These are phyloP conservation scores for Drosophila bipectinata DNA, from an alignment of 1,140 invertebrate genomes.

Conservation along the genomic window DNA sequence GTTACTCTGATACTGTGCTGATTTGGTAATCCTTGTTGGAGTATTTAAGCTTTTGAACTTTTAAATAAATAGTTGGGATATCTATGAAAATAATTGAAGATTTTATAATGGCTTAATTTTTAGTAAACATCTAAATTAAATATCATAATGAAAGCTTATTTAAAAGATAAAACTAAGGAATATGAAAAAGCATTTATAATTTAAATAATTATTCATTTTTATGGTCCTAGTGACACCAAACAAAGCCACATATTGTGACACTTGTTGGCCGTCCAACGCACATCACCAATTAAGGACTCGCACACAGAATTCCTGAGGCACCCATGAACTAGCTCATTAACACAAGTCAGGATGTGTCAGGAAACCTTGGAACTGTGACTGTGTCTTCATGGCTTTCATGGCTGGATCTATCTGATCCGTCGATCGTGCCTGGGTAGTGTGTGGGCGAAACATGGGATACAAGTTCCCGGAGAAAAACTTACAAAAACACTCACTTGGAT, in stretches of 20 bases:
- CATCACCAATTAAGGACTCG: slow-evolving; percentile 45
- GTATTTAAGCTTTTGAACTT: not conserved
- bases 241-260: slow-evolving; percentile 12
- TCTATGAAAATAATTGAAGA: too few species aligned
- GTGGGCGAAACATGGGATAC: slow-evolving; percentile 38
- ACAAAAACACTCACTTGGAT: slow-evolving; percentile 24
- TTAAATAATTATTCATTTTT: too few species aligned
- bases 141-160: too few species aligned
- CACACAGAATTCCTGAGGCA: slow-evolving; percentile 1
- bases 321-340: slow-evolving; percentile 46
- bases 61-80: slow-evolving; percentile 5
- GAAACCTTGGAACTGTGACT: not conserved
- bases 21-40: slow-evolving; percentile 15
- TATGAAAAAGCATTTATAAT: too few species aligned
- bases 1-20: slow-evolving; percentile 8
- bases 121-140: too few species aligned
- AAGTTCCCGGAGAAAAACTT: slow-evolving; percentile 23
- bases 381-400: not conserved
- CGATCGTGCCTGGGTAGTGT: slow-evolving; percentile 17
- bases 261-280: slow-evolving; percentile 56
- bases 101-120: too few species aligned
- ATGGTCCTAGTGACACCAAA: too few species aligned
- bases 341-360: slow-evolving; percentile 25
- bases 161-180: too few species aligned
- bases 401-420: slow-evolving; percentile 11